Base-by-base conservation (phyloP, 2,888 invertebrate genomes). In the Pammene fasciana region DNA sequence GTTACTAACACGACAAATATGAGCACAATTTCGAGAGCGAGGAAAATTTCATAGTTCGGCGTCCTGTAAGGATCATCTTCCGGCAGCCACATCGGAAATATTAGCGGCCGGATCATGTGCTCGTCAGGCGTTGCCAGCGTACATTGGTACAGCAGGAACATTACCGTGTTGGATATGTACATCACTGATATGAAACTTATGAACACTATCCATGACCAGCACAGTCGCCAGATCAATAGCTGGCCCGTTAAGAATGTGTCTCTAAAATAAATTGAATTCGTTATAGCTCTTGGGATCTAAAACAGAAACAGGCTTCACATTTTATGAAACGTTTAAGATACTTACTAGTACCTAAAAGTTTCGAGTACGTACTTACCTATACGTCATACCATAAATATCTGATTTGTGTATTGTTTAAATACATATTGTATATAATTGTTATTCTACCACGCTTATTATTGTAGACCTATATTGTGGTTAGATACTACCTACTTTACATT, bases 81-180 rank as follows among this genome's bases (percentile, higher is more conserved):
- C 0, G 89, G 88, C 1, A 90, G 74, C 88, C 88, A 89, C 72
- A 88, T 71, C 0, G 88, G 86, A 64, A 87, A 88, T 1, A 82
- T 77, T 1, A 90, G 72, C 0, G 89, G 90, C 41, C 88, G 79
- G 1, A 73, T 70, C 13, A 71, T 81, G 66, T 85, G 67, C 67
- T 86, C 88, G 55, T 84, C 77, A 8, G 81, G 77, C 0, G 83
- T 83, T 2, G 75, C 81, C 41, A 89, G 79, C 10, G 88, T 71
- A 59, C 79, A 80, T 65, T 85, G 82, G 68, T 84, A 85, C 7
- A 80, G 2, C 5, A 90, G 75, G 0, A 76, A 45, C 0, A 68
- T n/a, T 2, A 83, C 3, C 0, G 86, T 82, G 9, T 79, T 73
- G 2, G 76, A 0, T 0, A 81, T 38, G 73, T 79, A 86, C 60